Percentiles rank a stretch among this genome's conserved stretches.
Evolutionary conservation across 2,113 vertebrate genomes (phyloP).

Genomic region (Tringa solitaria): DNA sequence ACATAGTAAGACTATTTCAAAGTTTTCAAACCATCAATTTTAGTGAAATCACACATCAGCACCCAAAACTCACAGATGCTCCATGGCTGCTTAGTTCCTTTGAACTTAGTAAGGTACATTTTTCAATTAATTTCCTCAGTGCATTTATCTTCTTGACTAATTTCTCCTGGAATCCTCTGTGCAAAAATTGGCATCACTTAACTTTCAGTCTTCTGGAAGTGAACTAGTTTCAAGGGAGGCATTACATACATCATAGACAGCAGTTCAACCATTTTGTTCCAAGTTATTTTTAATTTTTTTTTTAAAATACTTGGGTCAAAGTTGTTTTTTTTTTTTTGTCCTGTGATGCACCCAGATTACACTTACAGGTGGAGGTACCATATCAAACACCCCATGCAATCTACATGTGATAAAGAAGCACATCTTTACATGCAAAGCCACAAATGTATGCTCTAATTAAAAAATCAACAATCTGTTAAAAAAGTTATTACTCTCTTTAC

Average conservation of each 20-base stretch:
- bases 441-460: background rate
- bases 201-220: background rate
- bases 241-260: background rate
- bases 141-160: background rate
- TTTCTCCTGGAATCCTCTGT: background rate
- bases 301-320: background rate
- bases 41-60: background rate
- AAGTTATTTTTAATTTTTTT: background rate
- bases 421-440: background rate
- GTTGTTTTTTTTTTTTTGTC: background rate
- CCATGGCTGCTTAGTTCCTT: background rate
- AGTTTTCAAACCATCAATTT: background rate
- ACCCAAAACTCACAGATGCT: background rate
- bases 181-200: background rate
- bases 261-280: background rate
- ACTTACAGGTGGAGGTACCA: background rate
- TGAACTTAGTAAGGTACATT: background rate
- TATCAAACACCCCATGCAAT: background rate
- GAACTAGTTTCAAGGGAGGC: background rate
- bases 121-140: background rate
- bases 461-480: background rate
- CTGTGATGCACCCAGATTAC: background rate
- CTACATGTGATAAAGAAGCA: background rate
- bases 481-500: background rate
- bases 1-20: background rate